Evolutionary conservation across 2,888 invertebrate species (phyloP), one percentile per base, ranked within the genome.

Genomic region (Antheraea assamensis): DNA sequence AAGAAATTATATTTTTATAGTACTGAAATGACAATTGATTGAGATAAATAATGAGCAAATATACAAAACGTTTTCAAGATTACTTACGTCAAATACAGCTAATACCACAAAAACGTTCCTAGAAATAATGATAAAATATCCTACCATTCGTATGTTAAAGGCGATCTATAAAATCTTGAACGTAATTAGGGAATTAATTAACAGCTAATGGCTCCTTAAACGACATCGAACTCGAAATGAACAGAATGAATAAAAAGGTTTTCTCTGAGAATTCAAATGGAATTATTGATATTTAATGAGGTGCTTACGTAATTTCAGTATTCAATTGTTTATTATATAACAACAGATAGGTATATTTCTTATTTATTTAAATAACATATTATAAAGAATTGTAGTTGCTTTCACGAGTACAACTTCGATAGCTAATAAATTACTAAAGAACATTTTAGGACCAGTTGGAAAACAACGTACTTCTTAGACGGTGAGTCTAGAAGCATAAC

Each of bases 141-240:
- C 58, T n/a, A 24, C n/a, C 24, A 58, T 24, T 24, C 58, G 58
- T 10, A 58, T 24, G 5, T 58, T 24, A 1, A 58, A 58, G 8
- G 58, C 58, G 24, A 58, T 1, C 24, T 13, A 58, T 58, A 10
- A 58, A 58, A 58, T 58, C n/a, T 24, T 58, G n/a, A 58, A 58
- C 58, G 58, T 58, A 58, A 58, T 58, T 58, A 58, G n/a, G 8
- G 58, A 58, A 58, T 58, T 58, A n/a, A 58, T 58, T 24, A 24
- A 58, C 58, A 58, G 13, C 0, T 58, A 58, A 58, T 24, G n/a
- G 58, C 21, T 13, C 58, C 58, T 58, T 58, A 58, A n/a, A 58
- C n/a, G 58, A 58, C 24, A 58, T 58, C 58, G 21, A 24, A 58
- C 58, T 21, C n/a, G 55, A n/a, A 58, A 58, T 58, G 24, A 58